phyloP scores from a whole-genome alignment of 2,888 invertebrate species.

The Isoperla grammatica region DNA sequence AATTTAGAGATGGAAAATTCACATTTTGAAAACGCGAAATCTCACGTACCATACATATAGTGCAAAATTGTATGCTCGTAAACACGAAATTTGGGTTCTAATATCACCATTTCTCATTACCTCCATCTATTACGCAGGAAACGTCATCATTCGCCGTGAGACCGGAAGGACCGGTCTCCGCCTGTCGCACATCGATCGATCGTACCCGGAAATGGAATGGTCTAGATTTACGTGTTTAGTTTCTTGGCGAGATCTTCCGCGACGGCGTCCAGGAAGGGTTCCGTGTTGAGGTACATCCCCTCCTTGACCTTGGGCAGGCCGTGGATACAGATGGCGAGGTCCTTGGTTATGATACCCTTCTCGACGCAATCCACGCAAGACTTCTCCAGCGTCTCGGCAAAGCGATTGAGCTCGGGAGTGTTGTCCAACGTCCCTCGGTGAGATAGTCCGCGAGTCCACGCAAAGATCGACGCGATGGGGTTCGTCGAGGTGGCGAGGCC shows the following conservation, averaged over 20 bases:
- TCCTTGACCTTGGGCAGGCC: constrained; percentile 75
- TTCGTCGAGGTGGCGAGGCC: constrained; percentile 84
- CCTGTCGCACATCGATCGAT: too few relatives aligned
- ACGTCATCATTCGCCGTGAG: too few relatives aligned
- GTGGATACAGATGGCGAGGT: constrained; percentile 80
- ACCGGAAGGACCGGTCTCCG: too few relatives aligned
- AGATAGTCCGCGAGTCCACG: constrained; percentile 80
- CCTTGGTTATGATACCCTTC: constrained; percentile 81
- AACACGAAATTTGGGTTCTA: too few relatives aligned
- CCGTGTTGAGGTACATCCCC: constrained; percentile 75
- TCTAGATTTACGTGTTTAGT: constrained; percentile 14
- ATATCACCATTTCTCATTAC: too few relatives aligned
- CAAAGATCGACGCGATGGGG: constrained; percentile 87
- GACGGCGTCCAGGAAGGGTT: constrained; percentile 80
- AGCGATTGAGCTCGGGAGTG: constrained; percentile 67
- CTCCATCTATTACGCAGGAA: too few relatives aligned
- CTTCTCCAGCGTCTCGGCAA: constrained; percentile 65
- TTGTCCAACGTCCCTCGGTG: constrained; percentile 78
- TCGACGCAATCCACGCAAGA: constrained; percentile 81
- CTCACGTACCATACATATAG: too few relatives aligned
- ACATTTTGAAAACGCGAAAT: too few relatives aligned
- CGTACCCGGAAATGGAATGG: not conserved
- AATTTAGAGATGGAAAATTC: too few relatives aligned
- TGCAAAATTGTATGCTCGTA: too few relatives aligned
- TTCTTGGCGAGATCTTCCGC: constrained; percentile 54